Conservation (phyloP, 1,140 invertebrate species). For the Orussus abietinus region DNA sequence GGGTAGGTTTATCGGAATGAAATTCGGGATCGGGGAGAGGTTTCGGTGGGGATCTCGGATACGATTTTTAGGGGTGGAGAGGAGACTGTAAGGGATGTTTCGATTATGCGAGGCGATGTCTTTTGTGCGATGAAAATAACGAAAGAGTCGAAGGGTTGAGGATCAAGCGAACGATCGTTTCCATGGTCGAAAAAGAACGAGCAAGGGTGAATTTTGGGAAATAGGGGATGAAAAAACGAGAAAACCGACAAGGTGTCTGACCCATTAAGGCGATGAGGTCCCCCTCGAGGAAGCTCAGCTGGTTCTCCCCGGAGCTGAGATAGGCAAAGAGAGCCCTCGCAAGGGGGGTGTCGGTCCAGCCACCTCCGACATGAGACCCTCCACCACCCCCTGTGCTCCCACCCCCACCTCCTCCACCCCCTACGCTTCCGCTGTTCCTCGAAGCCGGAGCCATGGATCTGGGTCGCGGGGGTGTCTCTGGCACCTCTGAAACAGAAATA, state of each 20-base stretch:
- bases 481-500: constrained; percentile 42
- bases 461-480: constrained; percentile 61
- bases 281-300: constrained; percentile 87
- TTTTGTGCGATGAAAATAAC: too few relatives aligned
- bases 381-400: constrained; percentile 26
- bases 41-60: too few relatives aligned
- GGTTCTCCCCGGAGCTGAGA: constrained; percentile 85
- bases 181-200: too few relatives aligned
- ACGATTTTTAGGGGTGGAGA: too few relatives aligned
- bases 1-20: too few relatives aligned
- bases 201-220: too few relatives aligned
- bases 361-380: constrained; percentile 25
- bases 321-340: constrained; percentile 86
- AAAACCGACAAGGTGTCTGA: constrained; percentile 30
- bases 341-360: constrained; percentile 58
- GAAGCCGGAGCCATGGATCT: constrained; percentile 69
- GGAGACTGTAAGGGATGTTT: too few relatives aligned
- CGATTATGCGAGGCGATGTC: too few relatives aligned
- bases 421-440: constrained; percentile 52
- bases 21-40: too few relatives aligned
- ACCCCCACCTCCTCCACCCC: constrained; percentile 35
- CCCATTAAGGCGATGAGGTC: constrained; percentile 85
- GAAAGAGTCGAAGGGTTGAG: too few relatives aligned
- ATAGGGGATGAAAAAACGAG: constrained; percentile 4
- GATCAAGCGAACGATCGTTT: too few relatives aligned